Evolutionary conservation across 2,113 vertebrate genomes (phyloP).

Genomic region (Alectura lathami): DNA sequence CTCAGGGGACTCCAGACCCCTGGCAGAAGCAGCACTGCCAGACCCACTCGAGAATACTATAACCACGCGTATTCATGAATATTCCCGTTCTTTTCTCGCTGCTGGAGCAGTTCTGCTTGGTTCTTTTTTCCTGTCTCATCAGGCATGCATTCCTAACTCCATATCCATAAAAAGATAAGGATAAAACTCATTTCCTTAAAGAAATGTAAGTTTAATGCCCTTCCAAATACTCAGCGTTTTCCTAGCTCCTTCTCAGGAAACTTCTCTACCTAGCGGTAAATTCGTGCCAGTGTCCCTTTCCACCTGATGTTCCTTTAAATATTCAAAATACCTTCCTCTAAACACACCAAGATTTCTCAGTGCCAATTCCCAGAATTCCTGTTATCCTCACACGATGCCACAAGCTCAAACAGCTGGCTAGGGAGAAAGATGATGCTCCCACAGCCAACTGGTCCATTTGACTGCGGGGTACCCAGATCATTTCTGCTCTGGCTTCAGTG

Average conservation of each 20-base stretch:
- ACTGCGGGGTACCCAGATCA: too few species aligned
- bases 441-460: not conserved
- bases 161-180: not conserved
- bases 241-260: not conserved
- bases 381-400: not conserved
- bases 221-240: not conserved
- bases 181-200: not conserved
- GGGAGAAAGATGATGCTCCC: not conserved
- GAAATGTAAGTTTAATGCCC: not conserved
- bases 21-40: not conserved
- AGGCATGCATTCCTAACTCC: not conserved
- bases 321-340: not conserved
- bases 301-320: not conserved
- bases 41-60: not conserved
- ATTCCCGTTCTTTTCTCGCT: not conserved
- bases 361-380: not conserved
- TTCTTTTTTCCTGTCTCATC: not conserved
- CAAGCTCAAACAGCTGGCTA: not conserved
- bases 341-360: not conserved
- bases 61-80: not conserved
- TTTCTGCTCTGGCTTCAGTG: accelerated
- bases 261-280: not conserved
- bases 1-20: not conserved
- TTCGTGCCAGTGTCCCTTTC: not conserved
- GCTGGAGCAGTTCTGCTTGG: not conserved